phyloP scores from a whole-genome alignment of 2,888 invertebrate genomes.

The Melitaea athalia region DNA sequence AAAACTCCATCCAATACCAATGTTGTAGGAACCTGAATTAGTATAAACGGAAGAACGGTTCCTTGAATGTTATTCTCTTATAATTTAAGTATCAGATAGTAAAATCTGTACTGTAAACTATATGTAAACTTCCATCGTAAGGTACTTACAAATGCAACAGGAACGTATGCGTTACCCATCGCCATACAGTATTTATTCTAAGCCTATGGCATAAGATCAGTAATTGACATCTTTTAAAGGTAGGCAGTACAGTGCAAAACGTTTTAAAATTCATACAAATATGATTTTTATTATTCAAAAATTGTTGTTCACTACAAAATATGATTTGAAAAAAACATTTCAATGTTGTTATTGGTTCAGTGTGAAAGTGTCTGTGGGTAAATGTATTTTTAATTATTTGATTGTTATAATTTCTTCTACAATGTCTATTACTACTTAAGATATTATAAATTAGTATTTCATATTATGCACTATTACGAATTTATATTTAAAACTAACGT shows the following conservation, averaged over 20 bases:
- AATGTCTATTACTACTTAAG: neutral
- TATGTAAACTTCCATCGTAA: neutral
- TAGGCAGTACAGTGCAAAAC: conserved; percentile 12
- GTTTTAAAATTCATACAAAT: neutral
- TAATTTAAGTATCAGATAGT: neutral
- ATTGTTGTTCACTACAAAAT: neutral
- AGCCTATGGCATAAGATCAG: conserved; percentile 22
- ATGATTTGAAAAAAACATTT: neutral
- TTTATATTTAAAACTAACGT: conserved; percentile 2
- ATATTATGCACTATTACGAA: neutral
- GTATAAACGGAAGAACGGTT: neutral
- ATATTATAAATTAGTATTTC: conserved; percentile 7
- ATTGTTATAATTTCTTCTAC: neutral
- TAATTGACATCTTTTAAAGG: conserved; percentile 32
- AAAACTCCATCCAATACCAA: neutral
- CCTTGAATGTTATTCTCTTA: neutral
- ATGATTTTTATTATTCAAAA: neutral
- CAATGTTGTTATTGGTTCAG: too few species aligned
- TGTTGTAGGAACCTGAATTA: conserved; percentile 1
- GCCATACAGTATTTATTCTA: conserved; percentile 12
- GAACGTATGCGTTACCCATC: conserved; percentile 21
- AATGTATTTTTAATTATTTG: neutral
- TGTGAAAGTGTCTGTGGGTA: neutral
- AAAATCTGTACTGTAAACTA: neutral
- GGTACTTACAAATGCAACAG: conserved; percentile 29